Evolutionary conservation across 2,113 vertebrate species (phyloP), one percentile per base, ranked within the genome.

Genomic region (Dendropsophus ebraccatus): DNA sequence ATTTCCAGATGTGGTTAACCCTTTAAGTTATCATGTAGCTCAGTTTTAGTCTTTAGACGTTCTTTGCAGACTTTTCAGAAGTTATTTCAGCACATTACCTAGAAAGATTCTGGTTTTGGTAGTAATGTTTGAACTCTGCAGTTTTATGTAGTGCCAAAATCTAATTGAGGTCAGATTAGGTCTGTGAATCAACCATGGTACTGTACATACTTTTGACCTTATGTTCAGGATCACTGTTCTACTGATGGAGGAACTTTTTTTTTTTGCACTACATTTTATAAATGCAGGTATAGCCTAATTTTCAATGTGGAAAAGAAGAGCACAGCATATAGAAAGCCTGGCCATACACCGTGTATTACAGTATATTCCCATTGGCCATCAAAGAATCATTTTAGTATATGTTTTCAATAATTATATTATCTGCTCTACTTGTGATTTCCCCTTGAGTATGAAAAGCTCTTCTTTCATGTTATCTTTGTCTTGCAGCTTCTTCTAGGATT

Each of bases 391-490:
- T 80, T 41, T 80, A 60, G 77, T 80, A 41, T 60, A 37, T 80
- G 56, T 58, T 60, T 80, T 80, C 56, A 60, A 80, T 80, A 80
- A 80, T 76, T 76, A n/a, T 80, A 62, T 80, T 80, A 80, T 80
- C 54, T 80, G 54, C 35, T 13, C 77, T 80, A 60, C 56, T 80
- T 60, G 14, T 41, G 21, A 62, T 62, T 80, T 62, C 35, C 54
- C 77, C 77, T 41, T 45, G 77, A 62, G 77, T 37, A 35, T 41
- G 17, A 41, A 80, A 56, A 62, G 56, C 77, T 62, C 77, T 60
- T 80, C 77, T 80, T 80, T 80, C 77, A 80, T 80, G 35, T 80
- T 80, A 80, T 80, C 77, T 62, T 62, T 80, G 77, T 60, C 35
- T 80, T 80, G 54, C 77, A 80, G 77, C 77, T 80, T 80, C 56